A percentile compares a stretch with the other conserved stretches of the same genome.
These are phyloP conservation scores for Ceyx erithaca DNA, from an alignment of 2,797 vertebrate species.

Conservation along the genomic window DNA sequence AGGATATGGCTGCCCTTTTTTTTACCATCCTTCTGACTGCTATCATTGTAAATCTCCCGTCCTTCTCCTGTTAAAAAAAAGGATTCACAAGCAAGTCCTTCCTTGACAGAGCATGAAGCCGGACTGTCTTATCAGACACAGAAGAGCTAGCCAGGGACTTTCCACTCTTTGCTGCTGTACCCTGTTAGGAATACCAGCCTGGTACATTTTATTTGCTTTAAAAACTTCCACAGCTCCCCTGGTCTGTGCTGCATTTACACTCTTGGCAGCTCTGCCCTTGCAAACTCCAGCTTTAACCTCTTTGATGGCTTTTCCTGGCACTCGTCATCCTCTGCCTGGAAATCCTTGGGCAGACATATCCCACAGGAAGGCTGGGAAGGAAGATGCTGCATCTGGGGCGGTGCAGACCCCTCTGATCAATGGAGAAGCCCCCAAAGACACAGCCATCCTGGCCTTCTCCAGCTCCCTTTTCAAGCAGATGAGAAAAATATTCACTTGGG, in stretches of 20 bases:
- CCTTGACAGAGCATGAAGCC: background rate
- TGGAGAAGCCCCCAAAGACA: background rate
- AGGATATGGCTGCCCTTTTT: background rate
- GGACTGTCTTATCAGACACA: constrained; percentile 13
- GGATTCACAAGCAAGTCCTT: background rate
- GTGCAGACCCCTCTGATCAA: background rate
- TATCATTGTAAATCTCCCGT: background rate
- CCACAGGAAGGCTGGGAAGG: background rate
- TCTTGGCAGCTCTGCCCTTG: background rate
- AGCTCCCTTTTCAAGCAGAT: background rate
- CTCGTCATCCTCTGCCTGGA: constrained; percentile 10
- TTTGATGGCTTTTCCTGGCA: constrained; percentile 15
- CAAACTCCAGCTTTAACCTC: background rate
- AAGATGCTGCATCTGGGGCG: background rate
- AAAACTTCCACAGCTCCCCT: background rate
- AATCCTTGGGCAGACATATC: background rate
- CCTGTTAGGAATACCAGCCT: constrained; percentile 23
- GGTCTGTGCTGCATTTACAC: background rate
- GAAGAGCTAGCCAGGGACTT: constrained; percentile 52
- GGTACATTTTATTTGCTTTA: background rate
- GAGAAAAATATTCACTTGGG: background rate
- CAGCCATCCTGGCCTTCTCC: background rate
- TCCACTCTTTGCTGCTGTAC: constrained; percentile 4
- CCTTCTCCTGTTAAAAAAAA: constrained; percentile 4
- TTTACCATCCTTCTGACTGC: background rate